Base-by-base conservation (phyloP, 2,797 vertebrate genomes). In the Lepus townsendii region DNA sequence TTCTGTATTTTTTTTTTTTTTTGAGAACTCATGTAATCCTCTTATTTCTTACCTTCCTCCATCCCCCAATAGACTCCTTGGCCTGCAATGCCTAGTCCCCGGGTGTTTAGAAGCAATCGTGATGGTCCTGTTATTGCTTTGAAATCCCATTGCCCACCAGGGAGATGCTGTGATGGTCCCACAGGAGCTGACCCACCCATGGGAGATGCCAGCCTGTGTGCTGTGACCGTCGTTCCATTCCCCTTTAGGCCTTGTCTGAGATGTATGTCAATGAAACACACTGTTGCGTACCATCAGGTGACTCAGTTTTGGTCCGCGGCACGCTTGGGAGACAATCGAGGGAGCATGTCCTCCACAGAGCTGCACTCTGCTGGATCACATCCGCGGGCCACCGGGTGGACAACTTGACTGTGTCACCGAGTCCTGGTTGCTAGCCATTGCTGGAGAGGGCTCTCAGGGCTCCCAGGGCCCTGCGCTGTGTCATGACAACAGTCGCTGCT, bases 1-100 rank as follows among this genome's bases (percentile, higher is more conserved):
- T 57, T 54, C 52, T 96, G 93, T 35, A 35, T 35, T 47, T 47
- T 47, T 47, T 42, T 42, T 47, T 47, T 47, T 47, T 42, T 42
- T 47, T 47, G 96, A 97, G 97, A 97, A 88, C 95, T 96, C 92
- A 87, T 93, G 90, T 97, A 92, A 94, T 96, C 83, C 95, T 96
- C 65, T 89, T 38, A 3, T 71, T 71, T 88, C 88, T 86, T 60
- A 63, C 42, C 63, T 80, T 47, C 71, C 7, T 20, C 38, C 63
- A 77, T 71, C 27, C 79, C 90, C 78, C 13, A 10, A 38, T 19
- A 47, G 87, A 72, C 76, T 50, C 83, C 60, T 65, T 47, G 62
- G 19, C 76, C 93, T 12, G 11, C 5, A 30, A 89, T 0, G 66
- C 24, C 47, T 13, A 7, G 32, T 62, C 79, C 2, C 50, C 78